Conservation (phyloP, 2,888 invertebrate genomes). For the Cheilosia urbana region DNA sequence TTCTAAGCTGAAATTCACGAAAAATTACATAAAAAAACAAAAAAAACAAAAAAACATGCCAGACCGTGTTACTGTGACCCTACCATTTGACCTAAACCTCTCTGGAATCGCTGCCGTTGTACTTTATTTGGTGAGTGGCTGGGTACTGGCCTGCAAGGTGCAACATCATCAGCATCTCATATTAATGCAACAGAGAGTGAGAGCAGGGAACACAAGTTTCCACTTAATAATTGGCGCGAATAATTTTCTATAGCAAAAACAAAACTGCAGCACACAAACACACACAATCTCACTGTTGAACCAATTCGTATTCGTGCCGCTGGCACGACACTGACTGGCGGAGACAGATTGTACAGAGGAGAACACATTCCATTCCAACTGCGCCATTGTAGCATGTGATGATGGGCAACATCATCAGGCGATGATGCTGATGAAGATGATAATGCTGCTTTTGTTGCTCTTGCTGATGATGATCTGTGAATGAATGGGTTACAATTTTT, state of each 20-base stretch:
- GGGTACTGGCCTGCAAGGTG: background rate
- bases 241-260: conserved; percentile 57
- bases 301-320: conserved; percentile 33
- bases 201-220: conserved; percentile 20
- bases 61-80: conserved; percentile 38
- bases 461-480: conserved; percentile 47
- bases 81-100: conserved; percentile 60
- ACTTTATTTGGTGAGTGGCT: conserved; percentile 18
- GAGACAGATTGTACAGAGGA: conserved; percentile 49
- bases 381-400: conserved; percentile 57
- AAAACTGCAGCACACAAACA: conserved; percentile 30
- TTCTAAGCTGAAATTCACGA: background rate
- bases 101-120: conserved; percentile 38
- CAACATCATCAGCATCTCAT: conserved; percentile 39
- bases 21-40: background rate
- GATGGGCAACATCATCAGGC: conserved; percentile 40
- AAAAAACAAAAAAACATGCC: too few species aligned
- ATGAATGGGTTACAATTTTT: conserved; percentile 40
- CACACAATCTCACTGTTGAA: conserved; percentile 36
- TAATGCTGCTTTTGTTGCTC: conserved; percentile 5
- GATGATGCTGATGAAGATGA: conserved; percentile 23
- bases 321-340: conserved; percentile 36
- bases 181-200: background rate
- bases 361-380: conserved; percentile 2
- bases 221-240: conserved; percentile 65